Evolutionary conservation across 2,113 vertebrate species (phyloP).

Genomic region (Phycodurus eques): DNA sequence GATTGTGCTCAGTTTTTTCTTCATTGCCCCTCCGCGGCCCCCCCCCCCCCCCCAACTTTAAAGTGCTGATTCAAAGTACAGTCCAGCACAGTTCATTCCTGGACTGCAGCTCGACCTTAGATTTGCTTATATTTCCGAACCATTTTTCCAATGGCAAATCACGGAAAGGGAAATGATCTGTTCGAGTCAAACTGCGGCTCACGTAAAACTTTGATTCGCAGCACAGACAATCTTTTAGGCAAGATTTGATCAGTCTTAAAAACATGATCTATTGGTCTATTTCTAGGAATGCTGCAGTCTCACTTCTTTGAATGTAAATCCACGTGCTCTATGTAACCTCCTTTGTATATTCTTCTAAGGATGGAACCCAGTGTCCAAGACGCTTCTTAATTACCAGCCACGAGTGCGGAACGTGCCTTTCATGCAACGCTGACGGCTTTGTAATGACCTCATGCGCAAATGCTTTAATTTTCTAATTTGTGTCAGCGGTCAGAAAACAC

Average conservation of each 20-base stretch:
- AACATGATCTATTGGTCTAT: too few species aligned
- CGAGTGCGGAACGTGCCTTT: neutral
- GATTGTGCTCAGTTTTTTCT: constrained; percentile 42
- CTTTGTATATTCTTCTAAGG: neutral
- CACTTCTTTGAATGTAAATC: neutral
- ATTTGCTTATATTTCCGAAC: neutral
- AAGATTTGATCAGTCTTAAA: neutral
- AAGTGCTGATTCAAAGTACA: neutral
- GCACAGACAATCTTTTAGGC: neutral
- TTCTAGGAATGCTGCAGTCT: too few species aligned
- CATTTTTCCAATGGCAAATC: constrained; percentile 1
- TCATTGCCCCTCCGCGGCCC: neutral
- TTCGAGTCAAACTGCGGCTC: neutral
- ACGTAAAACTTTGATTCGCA: neutral
- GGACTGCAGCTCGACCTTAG: neutral
- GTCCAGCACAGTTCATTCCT: neutral
- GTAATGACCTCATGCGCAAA: neutral
- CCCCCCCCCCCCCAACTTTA: neutral
- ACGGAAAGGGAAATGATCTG: neutral
- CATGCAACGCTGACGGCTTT: neutral
- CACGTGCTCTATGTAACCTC: neutral
- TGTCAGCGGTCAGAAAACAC: neutral
- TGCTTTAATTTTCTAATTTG: neutral
- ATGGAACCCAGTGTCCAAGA: constrained; percentile 34
- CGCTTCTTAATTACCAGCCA: neutral